Conservation (phyloP, 2,888 invertebrate genomes). For the Drosophila acutilabella region DNA sequence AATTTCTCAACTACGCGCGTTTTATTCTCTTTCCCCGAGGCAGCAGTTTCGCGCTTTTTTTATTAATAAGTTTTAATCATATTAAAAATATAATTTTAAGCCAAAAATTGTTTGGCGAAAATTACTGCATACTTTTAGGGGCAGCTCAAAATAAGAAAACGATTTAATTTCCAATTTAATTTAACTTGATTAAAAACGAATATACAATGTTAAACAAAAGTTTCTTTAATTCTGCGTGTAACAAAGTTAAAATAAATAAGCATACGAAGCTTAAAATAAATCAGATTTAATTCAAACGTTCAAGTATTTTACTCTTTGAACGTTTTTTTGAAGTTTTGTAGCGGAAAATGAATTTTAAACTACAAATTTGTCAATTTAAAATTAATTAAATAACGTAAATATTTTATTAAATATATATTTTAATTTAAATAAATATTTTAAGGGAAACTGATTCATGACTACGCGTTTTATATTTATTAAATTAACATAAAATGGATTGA, state of each 20-base stretch:
- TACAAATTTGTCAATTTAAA: no score
- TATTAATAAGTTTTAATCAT: slow-evolving; percentile 7
- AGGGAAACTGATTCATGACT: no score
- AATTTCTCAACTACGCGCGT: slow-evolving; percentile 47
- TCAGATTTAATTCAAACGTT: no score
- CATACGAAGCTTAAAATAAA: not conserved
- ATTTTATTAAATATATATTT: no score
- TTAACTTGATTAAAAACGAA: not conserved
- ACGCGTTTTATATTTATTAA: no score
- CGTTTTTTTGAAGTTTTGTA: no score
- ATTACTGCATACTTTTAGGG: slow-evolving; percentile 20
- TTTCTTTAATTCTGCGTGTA: not conserved
- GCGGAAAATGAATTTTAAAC: no score
- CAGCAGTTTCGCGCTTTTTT: slow-evolving; percentile 6
- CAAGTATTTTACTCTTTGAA: no score
- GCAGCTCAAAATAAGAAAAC: not conserved
- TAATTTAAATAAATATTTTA: no score
- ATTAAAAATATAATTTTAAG: slow-evolving; percentile 14
- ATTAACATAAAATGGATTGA: no score
- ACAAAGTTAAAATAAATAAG: not conserved
- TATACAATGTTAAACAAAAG: not conserved
- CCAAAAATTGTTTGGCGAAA: not conserved
- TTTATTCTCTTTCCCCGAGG: slow-evolving; percentile 55
- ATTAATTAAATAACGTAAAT: no score
- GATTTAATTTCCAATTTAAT: not conserved